Conservation (phyloP, 2,888 invertebrate genomes). For the Acanthopleura granulata region DNA sequence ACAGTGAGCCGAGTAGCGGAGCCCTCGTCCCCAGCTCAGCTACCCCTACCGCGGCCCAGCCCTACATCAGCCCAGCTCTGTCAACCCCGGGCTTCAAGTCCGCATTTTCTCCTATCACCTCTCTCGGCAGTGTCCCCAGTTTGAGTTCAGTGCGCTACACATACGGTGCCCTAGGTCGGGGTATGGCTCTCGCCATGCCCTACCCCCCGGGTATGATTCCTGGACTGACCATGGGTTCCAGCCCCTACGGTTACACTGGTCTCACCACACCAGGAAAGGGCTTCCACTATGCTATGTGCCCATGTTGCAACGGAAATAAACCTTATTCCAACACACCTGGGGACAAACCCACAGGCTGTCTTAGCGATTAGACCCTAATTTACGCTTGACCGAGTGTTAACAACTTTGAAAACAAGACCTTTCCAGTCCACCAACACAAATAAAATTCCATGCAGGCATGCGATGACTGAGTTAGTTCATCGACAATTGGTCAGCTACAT, state of each 20-base stretch:
- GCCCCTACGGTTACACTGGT: slow-evolving; percentile 45
- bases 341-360: slow-evolving; percentile 47
- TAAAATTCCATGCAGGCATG: too few relatives aligned
- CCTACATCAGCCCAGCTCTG: slow-evolving; percentile 37
- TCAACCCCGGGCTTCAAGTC: slow-evolving; percentile 54
- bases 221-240: slow-evolving; percentile 50
- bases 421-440: too few relatives aligned
- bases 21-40: neutral
- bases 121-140: slow-evolving; percentile 49
- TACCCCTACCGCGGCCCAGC: neutral
- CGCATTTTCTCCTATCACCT: slow-evolving; percentile 63
- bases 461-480: too few relatives aligned
- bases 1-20: slow-evolving; percentile 41
- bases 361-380: slow-evolving; percentile 40
- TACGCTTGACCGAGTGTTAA: neutral
- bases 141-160: slow-evolving; percentile 58
- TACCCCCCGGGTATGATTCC: slow-evolving; percentile 55
- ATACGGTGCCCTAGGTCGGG: slow-evolving; percentile 45
- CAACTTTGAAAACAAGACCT: neutral
- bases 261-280: slow-evolving; percentile 41
- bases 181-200: slow-evolving; percentile 56
- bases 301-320: slow-evolving; percentile 52
- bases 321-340: slow-evolving; percentile 37
- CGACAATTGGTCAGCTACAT: too few relatives aligned
- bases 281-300: slow-evolving; percentile 52